Evolutionary conservation across 2,113 vertebrate genomes (phyloP), one percentile per base, ranked within the genome.

Genomic region (Rhadina sibilatrix): DNA sequence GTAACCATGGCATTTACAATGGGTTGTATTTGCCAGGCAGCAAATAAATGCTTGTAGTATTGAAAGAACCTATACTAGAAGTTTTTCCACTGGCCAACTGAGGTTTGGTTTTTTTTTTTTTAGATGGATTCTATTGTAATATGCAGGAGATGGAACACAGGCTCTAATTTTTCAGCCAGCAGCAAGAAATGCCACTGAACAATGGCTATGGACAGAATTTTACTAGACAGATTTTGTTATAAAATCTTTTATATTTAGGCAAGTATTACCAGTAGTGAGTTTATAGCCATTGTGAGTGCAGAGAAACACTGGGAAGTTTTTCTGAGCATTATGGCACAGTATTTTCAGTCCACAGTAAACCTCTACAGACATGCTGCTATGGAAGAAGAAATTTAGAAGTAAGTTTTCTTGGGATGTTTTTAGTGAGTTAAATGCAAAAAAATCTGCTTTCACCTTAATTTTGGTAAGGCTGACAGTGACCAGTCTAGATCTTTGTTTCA

Each of bases 1-100:
- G 98, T 98, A 97, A 97, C 96, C 98, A 93, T 97, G 98, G 98
- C 99, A 99, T 98, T 99, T 99, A 99, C 99, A 99, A 99, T 99
- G 98, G 99, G 94, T 99, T 99, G 99, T 99, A 99, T 99, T 98
- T 98, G 99, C 98, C 98, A 89, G 88, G 98, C 90, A 94, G 97
- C 96, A 93, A 97, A 95, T 65, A 83, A 96, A 95, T 93, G 94
- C 96, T 97, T 96, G 96, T 96, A 94, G 95, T 92, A 93, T 82
- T 97, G 97, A 97, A 95, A 97, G 95, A 98, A 98, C 96, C 94
- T 97, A 61, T 88, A 85, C 96, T 69, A 93, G 88, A 97, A 96
- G 97, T 96, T 97, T 97, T 98, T 97, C 97, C 95, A 91, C 96
- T 97, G 94, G 84, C 96, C 75, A 92, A 52, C 85, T 50, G 84